Evolutionary conservation across 2,113 vertebrate genomes (phyloP), one percentile per base, ranked within the genome.

Genomic region (Phaetusa simplex): DNA sequence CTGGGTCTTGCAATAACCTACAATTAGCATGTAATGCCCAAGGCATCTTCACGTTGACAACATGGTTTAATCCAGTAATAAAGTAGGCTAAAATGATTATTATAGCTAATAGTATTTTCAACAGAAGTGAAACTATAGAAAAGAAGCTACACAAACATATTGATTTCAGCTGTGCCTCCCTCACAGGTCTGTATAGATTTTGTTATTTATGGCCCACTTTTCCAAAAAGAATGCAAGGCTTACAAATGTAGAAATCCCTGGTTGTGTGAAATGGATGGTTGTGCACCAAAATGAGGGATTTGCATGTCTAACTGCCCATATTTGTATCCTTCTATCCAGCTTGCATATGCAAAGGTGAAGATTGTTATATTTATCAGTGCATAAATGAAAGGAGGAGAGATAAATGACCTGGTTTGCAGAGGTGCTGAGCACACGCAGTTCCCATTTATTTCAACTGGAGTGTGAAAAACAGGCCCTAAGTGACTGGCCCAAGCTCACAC

Each of bases 391-490:
- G 74, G 49, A 88, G 45, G 53, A 73, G 64, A 95, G 85, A 90
- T 82, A 89, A 94, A 96, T 94, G 83, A 94, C 74, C 88, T 93
- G 94, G 64, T 91, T 96, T 96, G 94, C 69, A 91, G 81, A 95
- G 93, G 92, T 97, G 91, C 88, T 95, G 95, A 95, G 73, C 86
- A 93, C 83, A 95, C 42, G 65, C 88, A 91, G 43, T 88, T 96
- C 76, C 62, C 76, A 95, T 96, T 96, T 95, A 95, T 92, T 95
- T 96, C 88, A 94, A 92, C 61, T 95, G 95, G 81, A 94, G 92
- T 96, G 92, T 95, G 95, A 95, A 97, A 97, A 97, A 95, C 73
- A 87, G 88, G 65, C 69, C 94, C 61, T 92, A 95, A 95, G 95
- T 95, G 88, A 91, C 88, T 86, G 91, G 91, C 77, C 82, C 69